Base-by-base conservation (phyloP, 1,140 invertebrate genomes). In the Galendromus occidentalis region DNA sequence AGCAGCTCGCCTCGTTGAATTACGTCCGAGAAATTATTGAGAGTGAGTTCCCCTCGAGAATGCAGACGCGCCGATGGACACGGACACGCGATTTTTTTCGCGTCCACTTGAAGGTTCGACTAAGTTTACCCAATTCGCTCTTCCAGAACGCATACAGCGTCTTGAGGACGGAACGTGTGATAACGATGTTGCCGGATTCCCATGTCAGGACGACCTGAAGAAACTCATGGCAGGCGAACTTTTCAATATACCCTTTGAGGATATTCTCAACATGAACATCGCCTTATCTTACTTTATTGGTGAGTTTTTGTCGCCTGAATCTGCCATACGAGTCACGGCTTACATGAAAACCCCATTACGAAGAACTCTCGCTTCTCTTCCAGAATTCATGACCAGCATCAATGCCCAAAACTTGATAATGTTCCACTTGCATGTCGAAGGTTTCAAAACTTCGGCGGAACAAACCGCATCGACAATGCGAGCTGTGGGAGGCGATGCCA, bases 1-100 rank as follows among this genome's bases (percentile, higher is more conserved):
- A 90, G 69, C 88, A 91, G 74, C 74, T 94, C n/a, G 88, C 86
- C 44, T 91, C 87, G 73, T 77, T 94, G 42, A 78, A 84, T 64
- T 93, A 88, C 77, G 80, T 93, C 1, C 80, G 83, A 65, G 84
- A 85, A 72, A 80, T 88, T 47, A 81, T 88, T 66, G 84, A 87
- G 67, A 80, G 78, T 47, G 76, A 82, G 69, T 80, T 85, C 33
- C 77, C 80, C 44, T 78, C 64, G 69, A 59, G 33, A 25, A 59
- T 17, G 14, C 25, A 59, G 17, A 47, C 6, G 28, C 20, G 12
- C 42, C n/a, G 42, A 14, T 44, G 42, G n/a, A 44, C 14, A 12
- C 14, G 42, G 14, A 44, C n/a, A n/a, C n/a, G n/a, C n/a, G n/a
- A n/a, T n/a, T n/a, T n/a, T n/a, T n/a, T n/a, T n/a, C n/a, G n/a